These are phyloP conservation scores for Pogonocherus hispidulus DNA, from an alignment of 2,888 invertebrate species.

Conservation along the genomic window DNA sequence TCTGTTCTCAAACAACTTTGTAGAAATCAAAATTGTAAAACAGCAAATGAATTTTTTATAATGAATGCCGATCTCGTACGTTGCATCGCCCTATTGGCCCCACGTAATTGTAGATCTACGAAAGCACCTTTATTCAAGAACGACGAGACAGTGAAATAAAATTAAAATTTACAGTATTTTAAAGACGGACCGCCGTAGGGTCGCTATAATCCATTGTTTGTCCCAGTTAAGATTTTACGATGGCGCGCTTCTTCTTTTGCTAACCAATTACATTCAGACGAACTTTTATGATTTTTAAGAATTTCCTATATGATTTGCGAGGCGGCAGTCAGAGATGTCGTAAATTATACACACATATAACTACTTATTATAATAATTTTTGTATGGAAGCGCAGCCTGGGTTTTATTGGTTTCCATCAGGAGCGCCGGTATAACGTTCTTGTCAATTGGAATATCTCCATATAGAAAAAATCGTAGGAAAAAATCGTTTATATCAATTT, in stretches of 20 bases:
- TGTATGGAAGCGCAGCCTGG: slow-evolving; percentile 47
- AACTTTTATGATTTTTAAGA: slow-evolving; percentile 53
- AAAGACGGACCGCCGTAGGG: slow-evolving; percentile 21
- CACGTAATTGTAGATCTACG: too few relatives aligned
- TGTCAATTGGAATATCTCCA: too few relatives aligned
- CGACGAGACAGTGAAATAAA: slow-evolving; percentile 26
- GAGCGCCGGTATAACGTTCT: neutral
- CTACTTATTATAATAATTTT: slow-evolving; percentile 62
- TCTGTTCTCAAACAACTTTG: too few relatives aligned
- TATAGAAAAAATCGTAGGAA: too few relatives aligned
- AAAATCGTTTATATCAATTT: too few relatives aligned
- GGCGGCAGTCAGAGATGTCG: slow-evolving; percentile 43
- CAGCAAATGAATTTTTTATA: too few relatives aligned
- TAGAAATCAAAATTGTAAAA: too few relatives aligned
- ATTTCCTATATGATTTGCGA: slow-evolving; percentile 52
- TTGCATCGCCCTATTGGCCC: too few relatives aligned
- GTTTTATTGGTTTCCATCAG: slow-evolving; percentile 56
- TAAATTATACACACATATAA: slow-evolving; percentile 58
- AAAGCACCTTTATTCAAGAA: too few relatives aligned
- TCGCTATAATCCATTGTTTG: slow-evolving; percentile 28
- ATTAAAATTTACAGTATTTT: slow-evolving; percentile 34
- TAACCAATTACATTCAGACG: slow-evolving; percentile 36
- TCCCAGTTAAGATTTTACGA: slow-evolving; percentile 33
- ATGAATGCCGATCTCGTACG: too few relatives aligned
- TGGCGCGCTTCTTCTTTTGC: slow-evolving; percentile 21